These are phyloP conservation scores for Paramuricea clavata DNA, from an alignment of 92 coral and sea anemone genomes.

Conservation along the genomic window DNA sequence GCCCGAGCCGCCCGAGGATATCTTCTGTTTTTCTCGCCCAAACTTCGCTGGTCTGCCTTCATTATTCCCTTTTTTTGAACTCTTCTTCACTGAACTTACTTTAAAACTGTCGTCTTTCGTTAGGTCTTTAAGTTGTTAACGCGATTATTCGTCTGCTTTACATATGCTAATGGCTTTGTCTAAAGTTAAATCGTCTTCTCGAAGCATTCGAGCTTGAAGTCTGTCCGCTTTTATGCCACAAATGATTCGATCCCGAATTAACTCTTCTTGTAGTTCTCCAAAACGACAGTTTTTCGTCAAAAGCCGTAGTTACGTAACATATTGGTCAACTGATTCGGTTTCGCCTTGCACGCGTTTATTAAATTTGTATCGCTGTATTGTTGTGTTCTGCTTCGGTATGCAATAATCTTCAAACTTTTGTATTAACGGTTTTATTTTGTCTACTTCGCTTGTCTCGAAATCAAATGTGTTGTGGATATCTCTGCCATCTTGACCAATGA, in stretches of 20 bases:
- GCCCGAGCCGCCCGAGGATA: not conserved
- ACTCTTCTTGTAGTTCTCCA: conserved; percentile 40
- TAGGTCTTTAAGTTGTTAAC: not conserved
- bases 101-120: not conserved
- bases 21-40: not conserved
- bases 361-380: conserved; percentile 42
- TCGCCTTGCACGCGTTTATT: conserved; percentile 39
- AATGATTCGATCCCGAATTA: conserved; percentile 43
- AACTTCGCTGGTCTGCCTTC: not conserved
- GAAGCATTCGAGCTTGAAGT: conserved; percentile 24
- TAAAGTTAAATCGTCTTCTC: conserved; percentile 19
- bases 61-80: not conserved
- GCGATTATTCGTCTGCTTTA: conserved; percentile 8
- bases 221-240: conserved; percentile 45
- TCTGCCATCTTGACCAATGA: conserved; percentile 34
- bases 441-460: conserved; percentile 6
- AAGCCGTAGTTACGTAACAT: conserved; percentile 39
- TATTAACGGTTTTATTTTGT: conserved; percentile 23
- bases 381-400: conserved; percentile 22
- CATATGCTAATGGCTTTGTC: not conserved
- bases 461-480: conserved; percentile 32
- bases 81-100: not conserved
- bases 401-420: conserved; percentile 43
- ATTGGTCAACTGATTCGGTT: conserved; percentile 41
- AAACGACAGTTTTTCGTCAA: conserved; percentile 16